phyloP scores from a whole-genome alignment of 2,888 invertebrate species.

The Helicoverpa assulta region DNA sequence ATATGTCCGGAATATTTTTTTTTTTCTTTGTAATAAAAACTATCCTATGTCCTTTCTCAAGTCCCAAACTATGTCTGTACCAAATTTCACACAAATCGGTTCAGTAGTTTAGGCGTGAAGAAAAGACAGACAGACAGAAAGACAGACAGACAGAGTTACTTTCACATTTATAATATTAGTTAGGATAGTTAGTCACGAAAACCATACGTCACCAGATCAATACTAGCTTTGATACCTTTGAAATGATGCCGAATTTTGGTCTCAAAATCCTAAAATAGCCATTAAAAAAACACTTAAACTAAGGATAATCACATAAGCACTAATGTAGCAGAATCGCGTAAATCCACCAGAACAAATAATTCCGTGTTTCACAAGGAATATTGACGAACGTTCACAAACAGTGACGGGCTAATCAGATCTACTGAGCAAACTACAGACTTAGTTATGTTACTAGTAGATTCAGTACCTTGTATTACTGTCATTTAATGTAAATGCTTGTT shows the following conservation, averaged over 20 bases:
- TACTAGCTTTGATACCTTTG: too few species aligned
- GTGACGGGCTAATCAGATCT: slow-evolving; percentile 26
- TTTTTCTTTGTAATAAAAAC: too few species aligned
- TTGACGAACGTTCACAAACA: slow-evolving; percentile 43
- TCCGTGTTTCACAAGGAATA: slow-evolving; percentile 31
- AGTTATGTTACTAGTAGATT: slow-evolving; percentile 8
- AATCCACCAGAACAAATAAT: slow-evolving; percentile 32
- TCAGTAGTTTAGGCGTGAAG: too few species aligned
- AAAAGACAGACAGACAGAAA: too few species aligned
- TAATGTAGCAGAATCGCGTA: neutral
- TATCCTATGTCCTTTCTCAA: too few species aligned
- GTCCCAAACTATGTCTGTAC: too few species aligned
- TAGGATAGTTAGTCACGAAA: too few species aligned
- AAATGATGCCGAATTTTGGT: neutral
- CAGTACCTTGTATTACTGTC: slow-evolving; percentile 5
- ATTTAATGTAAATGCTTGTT: slow-evolving; percentile 1
- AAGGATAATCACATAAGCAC: slow-evolving; percentile 3
- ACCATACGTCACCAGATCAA: neutral
- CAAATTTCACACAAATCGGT: too few species aligned
- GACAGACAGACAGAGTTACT: too few species aligned
- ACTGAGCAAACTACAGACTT: neutral
- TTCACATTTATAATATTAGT: too few species aligned
- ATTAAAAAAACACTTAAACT: neutral
- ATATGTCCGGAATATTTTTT: too few species aligned
- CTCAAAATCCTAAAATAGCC: neutral